Base-by-base conservation (phyloP, 2,113 vertebrate species). In the Tupaia tana region DNA sequence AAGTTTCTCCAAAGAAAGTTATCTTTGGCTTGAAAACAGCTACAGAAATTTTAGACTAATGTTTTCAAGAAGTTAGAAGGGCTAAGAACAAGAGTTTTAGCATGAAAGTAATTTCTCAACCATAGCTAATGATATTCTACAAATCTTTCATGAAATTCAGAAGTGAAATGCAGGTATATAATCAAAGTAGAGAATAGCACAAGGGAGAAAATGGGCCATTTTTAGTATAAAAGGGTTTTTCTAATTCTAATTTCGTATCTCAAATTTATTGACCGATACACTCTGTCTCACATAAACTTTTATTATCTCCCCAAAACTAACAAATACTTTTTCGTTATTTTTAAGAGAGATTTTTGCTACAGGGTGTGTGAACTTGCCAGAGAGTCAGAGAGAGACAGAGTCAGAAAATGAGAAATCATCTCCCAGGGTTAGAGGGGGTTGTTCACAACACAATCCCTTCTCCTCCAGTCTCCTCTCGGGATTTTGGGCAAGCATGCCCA, bases 91-190 rank as follows among this genome's bases (percentile, higher is more conserved):
- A 90, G 96, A 78, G 19, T 88, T 88, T 88, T 83, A 84, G 77
- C 56, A 52, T 78, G 63, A 94, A 85, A 84, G 63, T 84, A 90
- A 96, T 81, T 90, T 69, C 64, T 94, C 86, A 92, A 16, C 91
- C 93, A 58, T 58, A 73, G 93, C 93, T 96, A 92, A 96, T 94
- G 73, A 82, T 54, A 78, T 96, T 95, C 82, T 22, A 85, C 86
- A 96, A 96, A 92, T 92, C 93, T 93, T 78, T 81, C 67, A 78
- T 43, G 78, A 58, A 82, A 86, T 82, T 96, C 82, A 58, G 86
- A 90, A 97, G 81, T 82, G 93, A 94, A 93, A 83, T 61, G 31
- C 71, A 89, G 63, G 86, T 58, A 94, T 81, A 91, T 80, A 94
- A 96, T 95, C 93, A 93, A 81, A 73, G 70, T 56, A 81, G 19